These are phyloP conservation scores for Gambelia wislizenii DNA, from an alignment of 2,797 vertebrate genomes.

Conservation along the genomic window DNA sequence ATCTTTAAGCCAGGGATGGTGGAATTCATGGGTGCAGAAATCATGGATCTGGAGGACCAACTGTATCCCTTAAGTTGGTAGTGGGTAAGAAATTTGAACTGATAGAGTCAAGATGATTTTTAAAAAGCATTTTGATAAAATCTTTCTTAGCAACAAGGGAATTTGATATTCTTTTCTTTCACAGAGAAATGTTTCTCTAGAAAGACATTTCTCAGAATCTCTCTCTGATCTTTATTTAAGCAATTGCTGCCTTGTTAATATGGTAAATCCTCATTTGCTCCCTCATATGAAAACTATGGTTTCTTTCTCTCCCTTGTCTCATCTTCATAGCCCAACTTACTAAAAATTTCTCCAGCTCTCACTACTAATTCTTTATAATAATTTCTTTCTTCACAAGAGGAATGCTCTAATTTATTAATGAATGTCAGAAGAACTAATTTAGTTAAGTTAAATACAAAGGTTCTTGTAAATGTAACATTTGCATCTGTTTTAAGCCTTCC, in stretches of 20 bases:
- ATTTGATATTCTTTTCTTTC: neutral
- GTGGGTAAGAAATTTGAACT: neutral
- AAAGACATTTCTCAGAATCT: neutral
- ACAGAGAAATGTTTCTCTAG: neutral
- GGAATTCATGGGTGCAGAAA: no score
- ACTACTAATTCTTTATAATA: neutral
- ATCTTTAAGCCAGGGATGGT: no score
- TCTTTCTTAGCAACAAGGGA: neutral
- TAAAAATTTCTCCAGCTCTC: neutral
- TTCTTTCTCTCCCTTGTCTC: neutral
- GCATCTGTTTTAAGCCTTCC: neutral
- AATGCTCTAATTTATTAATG: constrained; percentile 40
- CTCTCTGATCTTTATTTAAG: constrained; percentile 21
- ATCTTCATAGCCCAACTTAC: neutral
- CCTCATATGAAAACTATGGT: neutral
- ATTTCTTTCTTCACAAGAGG: constrained; percentile 18
- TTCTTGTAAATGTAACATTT: neutral
- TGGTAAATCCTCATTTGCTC: neutral
- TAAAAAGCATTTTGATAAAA: neutral
- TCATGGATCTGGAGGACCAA: no score
- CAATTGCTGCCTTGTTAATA: neutral
- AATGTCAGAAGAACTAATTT: constrained; percentile 54
- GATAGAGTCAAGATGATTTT: neutral
- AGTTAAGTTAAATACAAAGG: constrained; percentile 70
- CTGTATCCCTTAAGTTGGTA: no score